These are phyloP conservation scores for Drosophila austrosaltans DNA, from an alignment of 2,888 invertebrate species.

Conservation along the genomic window DNA sequence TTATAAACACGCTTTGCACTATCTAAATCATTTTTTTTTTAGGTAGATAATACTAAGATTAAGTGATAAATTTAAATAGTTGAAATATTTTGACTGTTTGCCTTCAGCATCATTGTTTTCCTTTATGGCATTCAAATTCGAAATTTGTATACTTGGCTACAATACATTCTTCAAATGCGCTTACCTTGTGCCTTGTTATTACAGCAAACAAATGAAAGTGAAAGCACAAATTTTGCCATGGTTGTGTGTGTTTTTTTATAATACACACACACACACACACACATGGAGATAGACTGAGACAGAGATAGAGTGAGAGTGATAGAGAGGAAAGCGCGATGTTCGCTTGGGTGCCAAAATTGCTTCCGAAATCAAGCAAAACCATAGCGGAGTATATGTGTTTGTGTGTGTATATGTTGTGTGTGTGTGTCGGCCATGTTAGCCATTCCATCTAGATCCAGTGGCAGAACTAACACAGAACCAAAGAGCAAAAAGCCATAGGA, in stretches of 20 bases:
- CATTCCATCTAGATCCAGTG: conserved; percentile 25
- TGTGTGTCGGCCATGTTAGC: conserved; percentile 55
- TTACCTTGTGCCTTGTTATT: conserved; percentile 72
- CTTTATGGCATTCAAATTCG: conserved; percentile 54
- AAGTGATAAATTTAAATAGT: background rate
- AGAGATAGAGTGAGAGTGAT: conserved; percentile 21
- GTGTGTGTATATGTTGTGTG: conserved; percentile 44
- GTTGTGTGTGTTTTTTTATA: conserved; percentile 43
- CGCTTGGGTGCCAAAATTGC: conserved; percentile 75
- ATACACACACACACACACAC: conserved; percentile 43
- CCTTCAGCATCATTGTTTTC: conserved; percentile 8
- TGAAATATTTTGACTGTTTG: conserved; percentile 1
- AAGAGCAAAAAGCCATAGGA: conserved; percentile 63
- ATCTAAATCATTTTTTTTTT: background rate
- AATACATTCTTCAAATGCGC: conserved; percentile 71
- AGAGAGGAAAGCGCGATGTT: conserved; percentile 55
- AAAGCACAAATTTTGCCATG: conserved; percentile 75
- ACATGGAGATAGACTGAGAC: conserved; percentile 25
- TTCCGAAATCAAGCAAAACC: conserved; percentile 74
- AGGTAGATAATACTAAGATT: background rate
- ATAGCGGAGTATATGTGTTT: conserved; percentile 36
- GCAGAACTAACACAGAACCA: conserved; percentile 43
- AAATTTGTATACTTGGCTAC: conserved; percentile 62
- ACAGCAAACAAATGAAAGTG: conserved; percentile 78
- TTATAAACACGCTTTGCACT: background rate